Base-by-base conservation (phyloP, 2,113 vertebrate genomes). In the Romanogobio albipinnatus region DNA sequence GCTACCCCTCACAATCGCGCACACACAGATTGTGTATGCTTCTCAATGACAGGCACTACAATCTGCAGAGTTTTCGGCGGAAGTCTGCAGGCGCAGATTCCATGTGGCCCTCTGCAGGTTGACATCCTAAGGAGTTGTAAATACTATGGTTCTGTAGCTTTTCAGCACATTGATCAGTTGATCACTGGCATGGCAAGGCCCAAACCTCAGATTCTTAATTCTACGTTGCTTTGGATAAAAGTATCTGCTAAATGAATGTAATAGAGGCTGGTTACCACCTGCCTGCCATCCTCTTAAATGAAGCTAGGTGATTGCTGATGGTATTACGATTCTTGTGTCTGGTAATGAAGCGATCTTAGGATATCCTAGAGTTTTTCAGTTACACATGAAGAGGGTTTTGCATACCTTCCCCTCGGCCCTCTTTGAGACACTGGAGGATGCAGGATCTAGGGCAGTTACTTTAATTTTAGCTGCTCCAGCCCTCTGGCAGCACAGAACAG, bases 381-480 rank as follows among this genome's bases (percentile, higher is more conserved):
- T 62, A 43, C 26, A 58, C 83, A 53, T n/a, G 24, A 53, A 62
- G 66, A 82, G 82, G 45, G 22, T 70, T 64, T 86, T 80, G 26
- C 62, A 66, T 74, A 71, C 77, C 86, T 84, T 76, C 59, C 86
- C 75, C 70, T 76, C 76, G 82, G 80, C 90, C 91, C 88, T 84
- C 76, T 90, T 92, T 89, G 87, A 88, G 87, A 93, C 89, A 88
- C 91, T 88, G 85, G 91, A 86, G 14, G 86, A 87, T 75, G 56
- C 87, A 86, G 75, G 90, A 95, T 92, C 85, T 95, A 91, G 93
- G 94, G 84, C 94, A 91, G 66, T 88, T 66, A 70, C 90, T 94
- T 94, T 94, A 95, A 94, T 94, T 93, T 93, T 94, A 95, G 93
- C 91, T 90, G 86, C 89, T 86, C 90, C 87, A 88, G 89, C 89